Evolutionary conservation across 2,113 vertebrate species (phyloP).

Genomic region (Bubalus kerabau): DNA sequence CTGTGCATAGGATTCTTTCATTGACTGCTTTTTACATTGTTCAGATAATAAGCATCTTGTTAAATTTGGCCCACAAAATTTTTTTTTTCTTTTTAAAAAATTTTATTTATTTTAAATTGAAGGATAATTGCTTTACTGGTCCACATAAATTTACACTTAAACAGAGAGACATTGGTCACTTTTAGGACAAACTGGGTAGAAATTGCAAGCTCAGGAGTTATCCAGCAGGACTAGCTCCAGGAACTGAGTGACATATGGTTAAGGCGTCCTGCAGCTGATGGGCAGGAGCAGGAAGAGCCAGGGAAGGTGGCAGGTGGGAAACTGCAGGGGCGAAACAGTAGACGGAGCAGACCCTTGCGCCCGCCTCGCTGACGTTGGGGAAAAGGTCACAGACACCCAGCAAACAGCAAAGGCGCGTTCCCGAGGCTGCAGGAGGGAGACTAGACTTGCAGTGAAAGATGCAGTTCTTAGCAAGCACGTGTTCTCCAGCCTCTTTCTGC

Average conservation of each 20-base stretch:
- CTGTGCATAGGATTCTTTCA: not conserved
- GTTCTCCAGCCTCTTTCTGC: not conserved
- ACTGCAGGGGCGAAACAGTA: not conserved
- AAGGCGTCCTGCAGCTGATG: not conserved
- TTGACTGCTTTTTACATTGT: not conserved
- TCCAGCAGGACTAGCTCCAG: not conserved
- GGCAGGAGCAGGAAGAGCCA: not conserved
- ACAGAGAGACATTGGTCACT: not conserved
- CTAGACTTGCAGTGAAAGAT: not conserved
- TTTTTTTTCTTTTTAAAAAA: not conserved
- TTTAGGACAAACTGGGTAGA: not conserved
- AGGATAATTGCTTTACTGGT: not conserved
- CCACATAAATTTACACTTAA: not conserved
- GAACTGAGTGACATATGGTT: not conserved
- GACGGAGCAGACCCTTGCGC: not conserved
- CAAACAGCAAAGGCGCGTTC: not conserved
- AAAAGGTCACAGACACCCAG: not conserved
- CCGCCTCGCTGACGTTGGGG: rapidly evolving
- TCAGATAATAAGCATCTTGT: not conserved
- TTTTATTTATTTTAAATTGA: not conserved
- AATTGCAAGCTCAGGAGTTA: not conserved
- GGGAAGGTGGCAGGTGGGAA: not conserved
- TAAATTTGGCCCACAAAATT: not conserved
- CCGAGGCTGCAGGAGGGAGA: not conserved
- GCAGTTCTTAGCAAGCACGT: not conserved